Percentiles rank a stretch among this genome's conserved stretches.
Conservation (phyloP, 2,113 vertebrate species). For the Hemiscyllium ocellatum region DNA sequence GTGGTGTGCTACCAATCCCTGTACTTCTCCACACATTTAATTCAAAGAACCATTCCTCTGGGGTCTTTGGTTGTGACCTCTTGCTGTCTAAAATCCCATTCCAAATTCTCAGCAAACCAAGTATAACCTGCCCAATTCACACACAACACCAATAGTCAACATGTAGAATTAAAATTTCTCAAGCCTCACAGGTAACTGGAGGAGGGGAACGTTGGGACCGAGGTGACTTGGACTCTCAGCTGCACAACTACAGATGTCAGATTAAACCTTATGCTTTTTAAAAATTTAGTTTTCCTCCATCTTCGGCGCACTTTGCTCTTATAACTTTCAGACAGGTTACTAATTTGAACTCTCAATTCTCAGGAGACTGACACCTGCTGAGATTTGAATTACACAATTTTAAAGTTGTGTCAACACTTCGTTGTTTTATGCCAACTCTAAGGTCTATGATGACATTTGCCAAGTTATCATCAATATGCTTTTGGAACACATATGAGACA, state of each 20-base stretch:
- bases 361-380: not conserved
- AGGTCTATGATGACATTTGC: not conserved
- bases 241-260: not conserved
- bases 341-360: not conserved
- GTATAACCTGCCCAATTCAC: not conserved
- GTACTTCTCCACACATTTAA: not conserved
- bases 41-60: not conserved
- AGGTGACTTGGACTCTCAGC: not conserved
- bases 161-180: not conserved
- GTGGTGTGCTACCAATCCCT: not conserved
- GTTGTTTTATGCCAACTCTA: not conserved
- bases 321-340: not conserved
- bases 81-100: not conserved
- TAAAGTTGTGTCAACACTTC: not conserved
- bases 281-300: not conserved
- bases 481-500: not conserved
- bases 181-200: not conserved
- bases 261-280: not conserved
- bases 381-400: not conserved
- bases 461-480: not conserved
- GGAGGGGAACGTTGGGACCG: no score
- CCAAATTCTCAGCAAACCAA: not conserved
- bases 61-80: not conserved
- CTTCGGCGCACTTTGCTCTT: not conserved
- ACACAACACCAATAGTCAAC: not conserved